A percentile compares a stretch with the other conserved stretches of the same genome.
Conservation (phyloP, 2,113 vertebrate genomes). For the Poeciliopsis prolifica region DNA sequence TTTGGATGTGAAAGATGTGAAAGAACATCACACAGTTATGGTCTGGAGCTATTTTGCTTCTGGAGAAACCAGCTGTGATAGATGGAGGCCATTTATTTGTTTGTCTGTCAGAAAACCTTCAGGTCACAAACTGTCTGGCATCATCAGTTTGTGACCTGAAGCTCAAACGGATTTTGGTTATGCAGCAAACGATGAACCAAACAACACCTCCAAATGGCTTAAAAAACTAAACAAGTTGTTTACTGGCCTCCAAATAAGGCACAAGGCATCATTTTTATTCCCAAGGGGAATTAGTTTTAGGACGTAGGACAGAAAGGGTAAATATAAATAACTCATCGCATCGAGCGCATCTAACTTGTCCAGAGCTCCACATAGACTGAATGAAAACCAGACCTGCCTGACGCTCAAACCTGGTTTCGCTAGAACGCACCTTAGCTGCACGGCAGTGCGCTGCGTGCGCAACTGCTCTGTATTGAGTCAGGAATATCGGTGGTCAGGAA, state of each 20-base stretch:
- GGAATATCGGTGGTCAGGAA: too few species aligned
- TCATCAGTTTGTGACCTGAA: background rate
- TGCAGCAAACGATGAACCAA: background rate
- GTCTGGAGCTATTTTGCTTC: background rate
- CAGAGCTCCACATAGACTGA: too few species aligned
- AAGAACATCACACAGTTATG: background rate
- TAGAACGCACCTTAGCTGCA: too few species aligned
- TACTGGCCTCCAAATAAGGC: background rate
- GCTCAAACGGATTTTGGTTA: background rate
- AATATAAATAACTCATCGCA: background rate
- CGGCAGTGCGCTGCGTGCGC: too few species aligned
- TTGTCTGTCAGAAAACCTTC: background rate
- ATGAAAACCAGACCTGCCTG: too few species aligned
- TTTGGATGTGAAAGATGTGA: background rate
- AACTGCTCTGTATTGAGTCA: too few species aligned
- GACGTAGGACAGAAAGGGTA: background rate
- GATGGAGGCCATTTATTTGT: background rate
- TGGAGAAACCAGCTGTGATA: background rate
- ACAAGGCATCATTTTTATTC: background rate
- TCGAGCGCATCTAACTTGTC: too few species aligned
- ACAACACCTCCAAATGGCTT: background rate
- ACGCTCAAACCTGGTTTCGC: too few species aligned
- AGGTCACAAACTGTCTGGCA: too few species aligned
- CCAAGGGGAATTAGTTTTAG: background rate
- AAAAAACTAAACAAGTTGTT: too few species aligned